Evolutionary conservation across 2,113 vertebrate species (phyloP), one percentile per base, ranked within the genome.

Genomic region (Hylia prasina): DNA sequence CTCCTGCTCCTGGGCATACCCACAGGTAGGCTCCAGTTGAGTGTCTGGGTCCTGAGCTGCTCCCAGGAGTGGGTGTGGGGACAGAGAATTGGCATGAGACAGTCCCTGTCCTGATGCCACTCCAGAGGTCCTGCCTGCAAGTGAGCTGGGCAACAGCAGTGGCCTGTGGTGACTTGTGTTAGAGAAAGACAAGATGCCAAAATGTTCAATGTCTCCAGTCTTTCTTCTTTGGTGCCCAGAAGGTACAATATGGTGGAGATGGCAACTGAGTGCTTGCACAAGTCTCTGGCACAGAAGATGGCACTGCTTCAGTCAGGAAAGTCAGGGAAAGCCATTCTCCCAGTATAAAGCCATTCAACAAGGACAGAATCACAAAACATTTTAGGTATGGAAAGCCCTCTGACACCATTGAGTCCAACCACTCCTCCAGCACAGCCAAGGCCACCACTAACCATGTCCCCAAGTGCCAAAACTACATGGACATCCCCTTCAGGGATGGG

Each of bases 181-280:
- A 53, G 0, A 0, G 27, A 45, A 39, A 35, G 13, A 64, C 22
- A 65, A 40, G 65, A 42, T 3, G 3, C 45, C 58, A 79, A 79
- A 73, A 70, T 2, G 13, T 42, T 47, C 5, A 7, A 1, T 5
- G 6, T 27, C 64, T 47, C 3, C n/a, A 23, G 15, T 48, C 16
- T 33, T 65, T 37, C 33, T 63, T 56, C 3, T 5, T 12, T 28
- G 24, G 16, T 15, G n/a, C 33, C 44, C 33, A 47, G 56, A 64
- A 81, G 17, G 18, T 31, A 27, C 3, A 8, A 27, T 22, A 31
- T 3, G 13, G 30, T 25, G 44, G 28, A 81, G 63, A 75, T 37
- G n/a, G 28, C 39, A 75, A 56, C 5, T 0, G 1, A 35, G 37
- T 2, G 6, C 42, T 61, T 27, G 60, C 2, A 3, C 7, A 16